Base-by-base conservation (phyloP, 2,797 vertebrate species). In the Myotis vivesi region DNA sequence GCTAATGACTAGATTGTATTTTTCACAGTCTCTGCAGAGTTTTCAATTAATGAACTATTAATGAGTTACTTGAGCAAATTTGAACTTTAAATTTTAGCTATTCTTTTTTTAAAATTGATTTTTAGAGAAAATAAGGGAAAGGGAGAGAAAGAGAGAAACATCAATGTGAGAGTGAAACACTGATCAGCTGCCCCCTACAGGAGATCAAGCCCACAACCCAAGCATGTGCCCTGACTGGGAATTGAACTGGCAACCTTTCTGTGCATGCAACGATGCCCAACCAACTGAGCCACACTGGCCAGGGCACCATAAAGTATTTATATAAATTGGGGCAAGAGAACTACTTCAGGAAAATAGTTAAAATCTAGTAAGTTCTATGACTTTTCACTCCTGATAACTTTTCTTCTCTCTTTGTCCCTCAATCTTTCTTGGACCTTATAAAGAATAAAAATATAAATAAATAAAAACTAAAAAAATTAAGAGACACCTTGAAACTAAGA, bases 381-480 rank as follows among this genome's bases (percentile, higher is more conserved):
- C 33, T 91, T 20, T 68, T 94, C 17, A 85, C 23, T 94, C 30
- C 28, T 85, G 28, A 30, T 46, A 79, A 9, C 38, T 69, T 69
- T 92, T 68, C 66, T 55, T 38, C 9, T 17, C 15, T 41, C 28
- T n/a, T 75, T 44, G 49, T 55, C 51, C 28, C 51, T 62, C 19
- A 84, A 62, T 82, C 73, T 91, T 95, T 85, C 49, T 64, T 55
- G 36, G n/a, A 69, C 15, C 20, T 92, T 92, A 44, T 76, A 94
- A 93, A 87, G 38, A 87, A 83, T 41, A 9, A 38, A 41, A 49
- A 44, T 59, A 64, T 30, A 81, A 53, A 59, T 44, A 36, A 28
- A 68, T 71, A 69, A 69, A 38, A 55, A 53, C 22, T 36, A 20
- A 69, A 69, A 69, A 69, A 38, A 55, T 49, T 44, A 41, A 86